Evolutionary conservation across 2,888 invertebrate species (phyloP).

Genomic region (Pammene fasciana): DNA sequence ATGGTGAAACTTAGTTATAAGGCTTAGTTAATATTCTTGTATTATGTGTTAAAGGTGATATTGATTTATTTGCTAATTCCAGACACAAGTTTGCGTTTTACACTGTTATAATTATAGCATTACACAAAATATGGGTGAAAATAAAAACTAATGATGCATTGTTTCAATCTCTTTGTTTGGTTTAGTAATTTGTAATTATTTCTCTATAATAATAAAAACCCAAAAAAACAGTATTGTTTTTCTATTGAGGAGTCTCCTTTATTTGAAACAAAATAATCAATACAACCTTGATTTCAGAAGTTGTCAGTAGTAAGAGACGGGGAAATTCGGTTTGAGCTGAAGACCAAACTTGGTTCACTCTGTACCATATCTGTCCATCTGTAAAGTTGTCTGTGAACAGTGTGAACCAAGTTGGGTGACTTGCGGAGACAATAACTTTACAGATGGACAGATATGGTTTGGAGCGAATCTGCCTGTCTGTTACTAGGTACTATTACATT

Average conservation of each 20-base stretch:
- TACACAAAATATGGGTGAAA: slow-evolving; percentile 60
- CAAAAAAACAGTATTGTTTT: slow-evolving; percentile 49
- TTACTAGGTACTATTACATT: no score
- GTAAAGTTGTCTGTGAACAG: no score
- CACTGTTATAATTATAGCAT: slow-evolving; percentile 59
- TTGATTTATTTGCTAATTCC: slow-evolving; percentile 68
- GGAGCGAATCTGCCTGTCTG: no score
- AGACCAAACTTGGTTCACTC: no score
- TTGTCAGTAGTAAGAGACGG: no score
- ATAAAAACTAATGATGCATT: slow-evolving; percentile 64
- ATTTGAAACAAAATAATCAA: neutral
- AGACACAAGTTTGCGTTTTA: slow-evolving; percentile 57
- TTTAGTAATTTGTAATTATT: slow-evolving; percentile 70
- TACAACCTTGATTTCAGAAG: no score
- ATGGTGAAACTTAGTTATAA: slow-evolving; percentile 75
- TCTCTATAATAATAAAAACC: slow-evolving; percentile 70
- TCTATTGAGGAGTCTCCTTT: slow-evolving; percentile 30
- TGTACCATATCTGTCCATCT: no score
- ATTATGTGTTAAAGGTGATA: slow-evolving; percentile 73
- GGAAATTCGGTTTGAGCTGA: no score
- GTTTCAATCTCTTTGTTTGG: slow-evolving; percentile 71
- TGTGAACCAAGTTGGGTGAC: no score
- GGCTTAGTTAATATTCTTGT: slow-evolving; percentile 76
- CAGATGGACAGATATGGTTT: no score
- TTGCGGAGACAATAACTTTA: no score